A percentile compares a stretch with the other conserved stretches of the same genome.
These are phyloP conservation scores for Ochropleura leucogaster DNA, from an alignment of 2,888 invertebrate genomes.

Conservation along the genomic window DNA sequence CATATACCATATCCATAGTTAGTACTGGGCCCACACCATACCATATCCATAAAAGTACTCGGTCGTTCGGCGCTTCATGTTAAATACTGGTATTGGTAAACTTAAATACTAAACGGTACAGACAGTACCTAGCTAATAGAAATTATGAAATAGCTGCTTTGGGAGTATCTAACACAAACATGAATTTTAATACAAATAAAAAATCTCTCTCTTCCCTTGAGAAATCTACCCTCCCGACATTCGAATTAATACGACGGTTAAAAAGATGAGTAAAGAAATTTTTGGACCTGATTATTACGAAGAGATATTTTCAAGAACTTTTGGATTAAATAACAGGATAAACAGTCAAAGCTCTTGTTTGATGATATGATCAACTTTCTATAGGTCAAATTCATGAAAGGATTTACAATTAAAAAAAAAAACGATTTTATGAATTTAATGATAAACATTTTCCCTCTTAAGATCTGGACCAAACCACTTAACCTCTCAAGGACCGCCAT, in stretches of 20 bases:
- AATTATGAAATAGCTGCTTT: background rate
- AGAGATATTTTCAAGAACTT: slow-evolving; percentile 1
- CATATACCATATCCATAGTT: too few species aligned
- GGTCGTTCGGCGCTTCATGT: too few species aligned
- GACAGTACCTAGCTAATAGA: background rate
- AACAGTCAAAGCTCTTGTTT: background rate
- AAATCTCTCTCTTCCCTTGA: slow-evolving; percentile 20
- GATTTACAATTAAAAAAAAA: background rate
- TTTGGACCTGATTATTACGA: slow-evolving; percentile 21
- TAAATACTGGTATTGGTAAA: too few species aligned
- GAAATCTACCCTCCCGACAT: slow-evolving; percentile 18
- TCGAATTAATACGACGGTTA: slow-evolving; percentile 14
- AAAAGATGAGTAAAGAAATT: background rate
- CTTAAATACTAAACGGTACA: background rate
- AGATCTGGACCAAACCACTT: too few species aligned
- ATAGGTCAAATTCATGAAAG: background rate
- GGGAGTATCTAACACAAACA: background rate
- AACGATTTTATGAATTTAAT: background rate
- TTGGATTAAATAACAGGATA: background rate
- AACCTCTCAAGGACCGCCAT: too few species aligned
- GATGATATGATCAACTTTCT: background rate
- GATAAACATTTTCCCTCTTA: background rate
- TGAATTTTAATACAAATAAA: slow-evolving; percentile 8
- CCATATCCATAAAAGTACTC: too few species aligned
- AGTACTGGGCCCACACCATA: too few species aligned